Percentiles rank a stretch among this genome's conserved stretches.
These are phyloP conservation scores for Callyntrura guangdongensis DNA, from an alignment of 2,888 invertebrate genomes.

Conservation along the genomic window DNA sequence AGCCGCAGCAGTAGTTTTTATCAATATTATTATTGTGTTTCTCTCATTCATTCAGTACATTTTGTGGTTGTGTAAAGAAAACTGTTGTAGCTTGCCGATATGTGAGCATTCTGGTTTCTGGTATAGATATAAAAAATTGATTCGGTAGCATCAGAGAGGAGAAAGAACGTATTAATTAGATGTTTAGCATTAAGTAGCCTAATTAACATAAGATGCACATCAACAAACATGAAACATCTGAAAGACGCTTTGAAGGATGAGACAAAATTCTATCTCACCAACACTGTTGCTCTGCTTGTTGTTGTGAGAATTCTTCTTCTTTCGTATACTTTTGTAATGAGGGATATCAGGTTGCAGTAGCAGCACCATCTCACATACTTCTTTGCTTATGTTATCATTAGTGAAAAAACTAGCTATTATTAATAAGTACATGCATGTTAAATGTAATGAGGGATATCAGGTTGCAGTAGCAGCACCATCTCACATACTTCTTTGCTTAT, in stretches of 20 bases:
- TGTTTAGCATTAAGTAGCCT: slow-evolving; percentile 77
- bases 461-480: slow-evolving; percentile 21
- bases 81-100: not conserved
- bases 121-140: too few relatives aligned
- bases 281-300: not conserved
- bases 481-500: slow-evolving; percentile 67
- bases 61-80: not conserved
- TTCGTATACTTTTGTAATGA: slow-evolving; percentile 24
- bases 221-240: slow-evolving; percentile 16
- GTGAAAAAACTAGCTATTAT: slow-evolving; percentile 48
- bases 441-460: slow-evolving; percentile 56
- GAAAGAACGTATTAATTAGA: slow-evolving; percentile 72
- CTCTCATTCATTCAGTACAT: not conserved
- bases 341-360: slow-evolving; percentile 53
- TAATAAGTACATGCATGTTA: not conserved
- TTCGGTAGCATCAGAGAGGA: too few relatives aligned
- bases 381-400: slow-evolving; percentile 78
- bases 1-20: not conserved
- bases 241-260: slow-evolving; percentile 1
- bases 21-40: not conserved
- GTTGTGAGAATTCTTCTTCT: not conserved
- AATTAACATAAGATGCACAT: slow-evolving; percentile 70
- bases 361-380: slow-evolving; percentile 14
- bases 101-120: too few relatives aligned
- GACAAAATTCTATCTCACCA: too few relatives aligned